Evolutionary conservation across 2,113 vertebrate genomes (phyloP).

Genomic region (Ondatra zibethicus): DNA sequence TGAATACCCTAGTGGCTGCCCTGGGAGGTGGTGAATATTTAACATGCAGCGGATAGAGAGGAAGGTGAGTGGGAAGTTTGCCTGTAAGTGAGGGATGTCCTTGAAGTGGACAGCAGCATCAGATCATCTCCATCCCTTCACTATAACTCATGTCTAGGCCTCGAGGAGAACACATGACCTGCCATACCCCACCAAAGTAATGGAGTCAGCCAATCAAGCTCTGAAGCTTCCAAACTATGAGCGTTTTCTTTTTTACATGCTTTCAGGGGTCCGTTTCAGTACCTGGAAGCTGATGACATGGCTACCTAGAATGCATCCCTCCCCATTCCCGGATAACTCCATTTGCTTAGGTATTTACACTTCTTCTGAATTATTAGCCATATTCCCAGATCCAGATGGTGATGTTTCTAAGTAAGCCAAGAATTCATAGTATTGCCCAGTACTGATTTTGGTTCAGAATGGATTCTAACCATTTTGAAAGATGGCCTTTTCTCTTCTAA

Average conservation of each 20-base stretch:
- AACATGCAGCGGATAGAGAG: too few species aligned
- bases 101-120: neutral
- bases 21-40: neutral
- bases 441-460: neutral
- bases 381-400: neutral
- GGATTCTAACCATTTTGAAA: neutral
- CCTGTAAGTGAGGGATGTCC: accelerated
- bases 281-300: neutral
- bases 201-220: neutral
- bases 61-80: neutral
- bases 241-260: neutral
- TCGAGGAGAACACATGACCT: neutral
- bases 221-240: neutral
- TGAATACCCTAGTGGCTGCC: too few species aligned
- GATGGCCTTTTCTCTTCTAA: neutral
- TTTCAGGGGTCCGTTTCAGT: neutral
- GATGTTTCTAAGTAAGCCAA: neutral
- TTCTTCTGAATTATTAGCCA: neutral
- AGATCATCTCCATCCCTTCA: neutral
- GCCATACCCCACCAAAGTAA: neutral
- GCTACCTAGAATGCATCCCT: neutral
- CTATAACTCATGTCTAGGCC: neutral
- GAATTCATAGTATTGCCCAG: neutral
- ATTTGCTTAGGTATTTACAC: neutral
- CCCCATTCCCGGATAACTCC: neutral